phyloP scores from a whole-genome alignment of 2,888 invertebrate species.

The Diadromus collaris region DNA sequence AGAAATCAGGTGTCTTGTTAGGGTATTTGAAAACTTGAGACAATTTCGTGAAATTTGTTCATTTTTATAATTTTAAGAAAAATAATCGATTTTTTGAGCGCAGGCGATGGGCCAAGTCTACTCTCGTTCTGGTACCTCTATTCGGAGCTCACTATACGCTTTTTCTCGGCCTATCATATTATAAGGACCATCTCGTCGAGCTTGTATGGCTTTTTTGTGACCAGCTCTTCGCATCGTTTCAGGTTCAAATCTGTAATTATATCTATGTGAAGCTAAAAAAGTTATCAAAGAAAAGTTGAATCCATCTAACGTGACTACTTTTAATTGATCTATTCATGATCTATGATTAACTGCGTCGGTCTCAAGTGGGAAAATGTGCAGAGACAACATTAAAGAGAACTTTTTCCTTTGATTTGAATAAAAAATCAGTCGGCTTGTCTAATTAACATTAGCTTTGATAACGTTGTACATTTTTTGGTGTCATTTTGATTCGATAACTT shows the following conservation, averaged over 20 bases:
- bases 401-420: not conserved
- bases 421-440: not conserved
- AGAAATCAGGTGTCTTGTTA: not conserved
- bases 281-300: not conserved
- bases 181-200: slow-evolving; percentile 81
- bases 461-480: not conserved
- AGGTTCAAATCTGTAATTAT: slow-evolving; percentile 79
- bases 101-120: slow-evolving; percentile 84
- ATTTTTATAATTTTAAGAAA: not conserved
- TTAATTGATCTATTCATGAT: not conserved
- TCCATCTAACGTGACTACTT: not conserved
- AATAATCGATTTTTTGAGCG: slow-evolving; percentile 48
- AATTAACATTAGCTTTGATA: not conserved
- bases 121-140: slow-evolving; percentile 84
- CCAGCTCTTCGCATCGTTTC: slow-evolving; percentile 85
- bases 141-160: slow-evolving; percentile 85
- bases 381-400: not conserved
- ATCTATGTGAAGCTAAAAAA: not conserved
- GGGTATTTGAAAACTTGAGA: not conserved
- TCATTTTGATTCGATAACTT: slow-evolving; percentile 2
- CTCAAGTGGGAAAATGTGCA: not conserved
- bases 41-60: not conserved
- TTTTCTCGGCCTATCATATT: slow-evolving; percentile 82
- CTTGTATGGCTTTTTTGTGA: slow-evolving; percentile 85
- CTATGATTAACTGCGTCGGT: not conserved